phyloP scores from a whole-genome alignment of 2,888 invertebrate genomes.

The Ectemnius lituratus region DNA sequence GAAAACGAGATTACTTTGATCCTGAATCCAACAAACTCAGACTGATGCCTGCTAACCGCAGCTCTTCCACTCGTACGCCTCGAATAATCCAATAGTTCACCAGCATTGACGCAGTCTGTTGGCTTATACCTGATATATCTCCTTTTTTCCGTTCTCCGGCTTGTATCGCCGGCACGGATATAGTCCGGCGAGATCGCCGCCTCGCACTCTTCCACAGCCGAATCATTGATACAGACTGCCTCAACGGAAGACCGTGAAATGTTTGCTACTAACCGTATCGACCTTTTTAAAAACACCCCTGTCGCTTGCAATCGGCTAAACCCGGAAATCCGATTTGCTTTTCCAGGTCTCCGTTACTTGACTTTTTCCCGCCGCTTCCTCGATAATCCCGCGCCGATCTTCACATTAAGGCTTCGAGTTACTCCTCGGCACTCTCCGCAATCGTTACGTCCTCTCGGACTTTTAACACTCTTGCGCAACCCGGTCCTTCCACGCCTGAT shows the following conservation, averaged over 20 bases:
- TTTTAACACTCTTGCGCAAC: too few species aligned
- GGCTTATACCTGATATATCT: constrained; percentile 44
- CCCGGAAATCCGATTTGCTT: too few species aligned
- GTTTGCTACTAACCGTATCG: constrained; percentile 43
- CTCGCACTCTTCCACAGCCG: neutral
- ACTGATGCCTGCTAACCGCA: constrained; percentile 76
- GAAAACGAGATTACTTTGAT: constrained; percentile 78
- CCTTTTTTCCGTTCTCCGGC: constrained; percentile 28
- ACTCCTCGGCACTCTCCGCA: too few species aligned
- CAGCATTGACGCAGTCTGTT: constrained; percentile 43
- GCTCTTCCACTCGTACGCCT: constrained; percentile 62
- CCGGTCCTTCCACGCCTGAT: too few species aligned
- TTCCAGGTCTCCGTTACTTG: too few species aligned
- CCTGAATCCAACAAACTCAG: constrained; percentile 77
- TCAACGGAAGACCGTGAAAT: constrained; percentile 61
- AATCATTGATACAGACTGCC: constrained; percentile 13
- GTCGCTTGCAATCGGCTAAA: neutral
- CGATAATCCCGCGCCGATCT: too few species aligned
- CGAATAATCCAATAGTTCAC: constrained; percentile 77
- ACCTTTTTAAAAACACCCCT: constrained; percentile 27
- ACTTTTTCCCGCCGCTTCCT: too few species aligned
- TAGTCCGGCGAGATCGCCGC: too few species aligned
- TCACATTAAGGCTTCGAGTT: too few species aligned
- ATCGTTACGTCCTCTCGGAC: too few species aligned
- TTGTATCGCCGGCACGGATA: constrained; percentile 34